Base-by-base conservation (phyloP, 2,888 invertebrate genomes). In the Choreutis nemorana region DNA sequence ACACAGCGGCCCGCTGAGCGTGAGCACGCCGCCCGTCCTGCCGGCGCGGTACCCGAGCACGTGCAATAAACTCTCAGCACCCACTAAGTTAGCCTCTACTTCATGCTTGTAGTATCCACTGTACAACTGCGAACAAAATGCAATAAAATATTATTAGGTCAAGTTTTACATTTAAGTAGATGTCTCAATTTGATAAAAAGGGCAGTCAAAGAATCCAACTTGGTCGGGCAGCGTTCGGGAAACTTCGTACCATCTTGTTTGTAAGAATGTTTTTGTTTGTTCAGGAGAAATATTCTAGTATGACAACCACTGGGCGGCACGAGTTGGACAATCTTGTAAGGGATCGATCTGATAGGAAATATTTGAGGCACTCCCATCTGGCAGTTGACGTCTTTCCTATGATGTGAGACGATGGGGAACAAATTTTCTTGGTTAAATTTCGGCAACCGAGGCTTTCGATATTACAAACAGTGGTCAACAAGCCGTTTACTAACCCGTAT, bases 71-170 rank as follows among this genome's bases (percentile, higher is more conserved):
- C 83, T 73, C 54, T 91, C 90, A 2, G 90, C 89, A 29, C 89
- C 89, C 13, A 87, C 80, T 50, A 94, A 77, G 60, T 91, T 89
- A 2, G 89, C 85, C 47, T 90, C 89, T 23, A 94, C 87, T 55
- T 93, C 89, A 58, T 94, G 93, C 52, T 91, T 91, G 70, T 87
- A 94, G 65, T 89, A 94, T 5, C 94, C 94, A 39, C 89, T 88
- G 67, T 91, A 94, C 43, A 90, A 81, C 93, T 93, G 61, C 4
- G 45, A 48, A 20, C 7, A 13, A 15, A 14, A 26, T 25, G 8
- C 13, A 28, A 5, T 22, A 13, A 10, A 12, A n/a, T n/a, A n/a
- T n/a, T n/a, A n/a, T n/a, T n/a, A n/a, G n/a, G n/a, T n/a, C n/a
- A n/a, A n/a, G n/a, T n/a, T n/a, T n/a, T n/a, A n/a, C n/a, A n/a